phyloP scores from a whole-genome alignment of 2,113 vertebrate species.

The Istiophorus platypterus region DNA sequence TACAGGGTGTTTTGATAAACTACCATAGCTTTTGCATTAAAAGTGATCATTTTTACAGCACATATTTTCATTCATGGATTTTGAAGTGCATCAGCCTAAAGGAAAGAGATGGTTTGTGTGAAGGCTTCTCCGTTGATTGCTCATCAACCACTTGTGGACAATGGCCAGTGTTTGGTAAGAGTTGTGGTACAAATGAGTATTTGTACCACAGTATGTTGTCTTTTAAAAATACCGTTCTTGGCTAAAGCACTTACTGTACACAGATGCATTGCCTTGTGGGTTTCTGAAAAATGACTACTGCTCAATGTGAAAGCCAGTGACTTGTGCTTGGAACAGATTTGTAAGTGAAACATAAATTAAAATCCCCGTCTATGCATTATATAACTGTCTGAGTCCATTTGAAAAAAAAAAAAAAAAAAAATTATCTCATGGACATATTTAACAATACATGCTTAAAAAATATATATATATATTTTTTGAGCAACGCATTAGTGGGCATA shows the following conservation, averaged over 20 bases:
- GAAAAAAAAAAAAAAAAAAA: background rate
- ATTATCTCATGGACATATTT: background rate
- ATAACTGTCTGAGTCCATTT: conserved; percentile 48
- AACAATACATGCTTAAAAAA: background rate
- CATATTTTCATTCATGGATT: conserved; percentile 18
- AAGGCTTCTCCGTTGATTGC: conserved; percentile 9
- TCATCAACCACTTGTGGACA: conserved; percentile 45
- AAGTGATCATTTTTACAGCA: background rate
- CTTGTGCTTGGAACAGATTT: conserved; percentile 81
- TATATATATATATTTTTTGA: too few species aligned
- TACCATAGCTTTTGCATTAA: background rate
- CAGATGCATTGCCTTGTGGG: conserved; percentile 78
- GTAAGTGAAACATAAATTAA: conserved; percentile 83
- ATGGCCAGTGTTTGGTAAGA: conserved; percentile 42
- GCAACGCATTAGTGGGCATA: too few species aligned
- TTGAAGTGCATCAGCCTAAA: conserved; percentile 8
- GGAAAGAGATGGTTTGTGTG: background rate
- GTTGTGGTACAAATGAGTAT: conserved; percentile 54
- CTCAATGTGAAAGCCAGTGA: conserved; percentile 77
- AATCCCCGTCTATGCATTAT: conserved; percentile 83
- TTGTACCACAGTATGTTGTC: conserved; percentile 63
- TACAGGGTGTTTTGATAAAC: background rate
- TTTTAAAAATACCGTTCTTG: conserved; percentile 74
- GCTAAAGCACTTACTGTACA: conserved; percentile 65
- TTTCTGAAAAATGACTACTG: conserved; percentile 77